A percentile compares a stretch with the other conserved stretches of the same genome.
These are phyloP conservation scores for Eucera pruinosa DNA, from an alignment of 2,888 invertebrate genomes.

Conservation along the genomic window DNA sequence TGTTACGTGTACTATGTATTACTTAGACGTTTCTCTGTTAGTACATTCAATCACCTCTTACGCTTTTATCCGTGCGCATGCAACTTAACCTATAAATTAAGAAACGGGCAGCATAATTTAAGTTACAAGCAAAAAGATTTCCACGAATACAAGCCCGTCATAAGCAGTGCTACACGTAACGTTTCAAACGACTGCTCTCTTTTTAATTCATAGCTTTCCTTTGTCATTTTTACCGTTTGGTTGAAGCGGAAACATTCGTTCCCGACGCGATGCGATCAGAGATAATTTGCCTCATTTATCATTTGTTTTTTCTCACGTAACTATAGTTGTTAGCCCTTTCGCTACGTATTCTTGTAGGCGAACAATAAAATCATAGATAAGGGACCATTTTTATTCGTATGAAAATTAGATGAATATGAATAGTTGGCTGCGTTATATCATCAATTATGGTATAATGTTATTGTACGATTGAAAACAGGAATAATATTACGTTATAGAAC, in stretches of 20 bases:
- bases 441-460: too few relatives aligned
- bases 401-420: too few relatives aligned
- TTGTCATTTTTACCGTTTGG: not conserved
- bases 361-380: too few relatives aligned
- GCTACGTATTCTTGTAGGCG: too few relatives aligned
- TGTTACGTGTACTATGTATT: constrained; percentile 77
- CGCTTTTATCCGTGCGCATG: constrained; percentile 44
- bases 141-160: not conserved
- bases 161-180: not conserved
- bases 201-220: not conserved
- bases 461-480: too few relatives aligned
- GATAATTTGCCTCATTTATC: constrained; percentile 11
- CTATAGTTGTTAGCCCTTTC: too few relatives aligned
- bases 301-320: too few relatives aligned
- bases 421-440: too few relatives aligned
- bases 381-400: too few relatives aligned
- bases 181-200: not conserved
- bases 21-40: constrained; percentile 82
- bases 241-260: not conserved
- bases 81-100: constrained; percentile 42
- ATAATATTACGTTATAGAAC: too few relatives aligned
- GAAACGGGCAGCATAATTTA: constrained; percentile 6
- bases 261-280: constrained; percentile 9
- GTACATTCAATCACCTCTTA: constrained; percentile 71
- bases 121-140: not conserved